Conservation (phyloP, 1,140 invertebrate species). For the Uloborus diversus region DNA sequence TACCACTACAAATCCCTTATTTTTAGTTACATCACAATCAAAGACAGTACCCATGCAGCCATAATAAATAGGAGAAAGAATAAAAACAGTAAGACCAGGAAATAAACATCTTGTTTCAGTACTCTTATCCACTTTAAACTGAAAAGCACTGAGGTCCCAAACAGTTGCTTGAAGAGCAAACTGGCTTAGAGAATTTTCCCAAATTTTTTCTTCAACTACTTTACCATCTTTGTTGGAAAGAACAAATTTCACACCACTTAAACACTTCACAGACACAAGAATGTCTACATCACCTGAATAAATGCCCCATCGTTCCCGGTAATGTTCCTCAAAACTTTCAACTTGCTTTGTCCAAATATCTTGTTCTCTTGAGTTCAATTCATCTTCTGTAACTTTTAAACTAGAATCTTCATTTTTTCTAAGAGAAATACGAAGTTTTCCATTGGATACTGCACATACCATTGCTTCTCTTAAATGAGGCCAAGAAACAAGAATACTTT, state of each 20-base stretch:
- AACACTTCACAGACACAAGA: constrained; percentile 77
- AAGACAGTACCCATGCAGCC: constrained; percentile 76
- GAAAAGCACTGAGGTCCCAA: constrained; percentile 70
- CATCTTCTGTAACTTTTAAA: not conserved
- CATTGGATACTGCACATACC: constrained; percentile 49
- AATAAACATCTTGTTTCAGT: constrained; percentile 81
- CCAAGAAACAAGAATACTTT: constrained; percentile 80
- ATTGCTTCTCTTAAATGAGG: constrained; percentile 83
- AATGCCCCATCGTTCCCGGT: constrained; percentile 71
- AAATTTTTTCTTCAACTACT: constrained; percentile 76
- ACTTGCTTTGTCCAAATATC: constrained; percentile 15
- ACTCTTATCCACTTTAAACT: constrained; percentile 65
- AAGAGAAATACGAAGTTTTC: constrained; percentile 2
- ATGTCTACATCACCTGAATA: constrained; percentile 76
- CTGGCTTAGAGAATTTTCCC: constrained; percentile 69
- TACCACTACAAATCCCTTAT: constrained; percentile 9
- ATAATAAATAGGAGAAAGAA: constrained; percentile 81
- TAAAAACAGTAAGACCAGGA: constrained; percentile 75
- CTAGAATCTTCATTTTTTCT: not conserved
- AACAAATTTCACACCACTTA: constrained; percentile 73
- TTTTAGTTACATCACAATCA: constrained; percentile 17
- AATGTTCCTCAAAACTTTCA: constrained; percentile 56
- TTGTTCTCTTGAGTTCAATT: constrained; percentile 8
- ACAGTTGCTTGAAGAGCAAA: constrained; percentile 79
- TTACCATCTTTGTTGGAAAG: constrained; percentile 67